Base-by-base conservation (phyloP, 1,140 invertebrate genomes). In the Oedothorax gibbosus region DNA sequence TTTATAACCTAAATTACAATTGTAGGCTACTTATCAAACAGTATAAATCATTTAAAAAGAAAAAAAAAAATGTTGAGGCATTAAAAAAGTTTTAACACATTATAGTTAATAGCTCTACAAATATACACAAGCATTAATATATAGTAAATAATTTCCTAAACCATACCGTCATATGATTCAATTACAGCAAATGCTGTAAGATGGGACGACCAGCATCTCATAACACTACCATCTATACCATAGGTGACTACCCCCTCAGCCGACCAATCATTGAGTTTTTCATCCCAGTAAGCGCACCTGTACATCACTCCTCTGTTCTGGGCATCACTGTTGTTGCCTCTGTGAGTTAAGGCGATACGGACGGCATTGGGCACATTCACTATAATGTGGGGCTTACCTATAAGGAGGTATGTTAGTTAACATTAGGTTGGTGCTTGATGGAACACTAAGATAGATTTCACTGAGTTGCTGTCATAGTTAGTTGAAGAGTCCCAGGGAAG, bases 161-260 rank as follows among this genome's bases (percentile, higher is more conserved):
- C 82, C 51, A 65, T 66, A 71, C 84, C 78, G 49, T 78, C 21
- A 54, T 71, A 66, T 6, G 66, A 73, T 65, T 87, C 69, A 14
- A 87, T 49, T 1, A 88, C 86, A 18, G 86, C 79, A 76, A 88
- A 88, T 10, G 78, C 18, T 1, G 83, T 82, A 12, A 88, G 68
- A 57, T 86, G 86, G 5, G 86, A 87, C 15, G 86, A 83, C 86
- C 85, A 87, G 62, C 87, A 88, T 79, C 65, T 75, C 64, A 84
- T 82, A 6, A 84, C 35, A 20, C 66, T 73, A 11, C 71, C 71
- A 14, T 86, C 73, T 12, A 78, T 65, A 15, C 86, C 84, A 51
- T 85, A 77, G 11, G 85, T 85, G 18, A 87, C 66, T 8, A 88
- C 53, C 11, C 79, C 86, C 8, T 86, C 85, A 20, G 51, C 35